Conservation (phyloP, 2,888 invertebrate genomes). For the Agrenia bidenticulata region DNA sequence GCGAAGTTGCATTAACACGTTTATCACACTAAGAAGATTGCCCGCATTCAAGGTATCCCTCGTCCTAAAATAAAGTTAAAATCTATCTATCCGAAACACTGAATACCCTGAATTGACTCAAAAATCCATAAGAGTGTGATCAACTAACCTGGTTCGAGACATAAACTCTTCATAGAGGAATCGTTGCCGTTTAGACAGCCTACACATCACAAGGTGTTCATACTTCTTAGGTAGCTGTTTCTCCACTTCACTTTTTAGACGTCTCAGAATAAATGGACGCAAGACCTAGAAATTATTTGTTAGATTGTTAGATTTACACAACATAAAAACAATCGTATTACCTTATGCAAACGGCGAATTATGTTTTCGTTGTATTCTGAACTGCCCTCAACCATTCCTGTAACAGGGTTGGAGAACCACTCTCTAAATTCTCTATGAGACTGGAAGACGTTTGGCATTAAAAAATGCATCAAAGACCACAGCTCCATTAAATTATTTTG, state of each 20-base stretch:
- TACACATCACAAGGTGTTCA: constrained; percentile 91
- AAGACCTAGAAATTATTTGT: constrained; percentile 65
- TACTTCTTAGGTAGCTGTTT: constrained; percentile 96
- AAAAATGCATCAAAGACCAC: constrained; percentile 97
- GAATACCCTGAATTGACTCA: no score
- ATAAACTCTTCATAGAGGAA: constrained; percentile 99
- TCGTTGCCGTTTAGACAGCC: constrained; percentile 91
- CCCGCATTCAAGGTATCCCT: constrained; percentile 89
- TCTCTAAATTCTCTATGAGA: constrained; percentile 95
- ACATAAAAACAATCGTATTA: no score
- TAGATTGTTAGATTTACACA: no score
- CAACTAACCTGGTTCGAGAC: constrained; percentile 84
- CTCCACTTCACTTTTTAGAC: constrained; percentile 92
- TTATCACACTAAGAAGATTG: constrained; percentile 91
- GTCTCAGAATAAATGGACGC: constrained; percentile 86
- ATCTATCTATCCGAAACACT: no score
- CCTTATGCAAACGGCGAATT: constrained; percentile 86
- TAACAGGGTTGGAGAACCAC: constrained; percentile 97
- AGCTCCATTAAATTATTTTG: constrained; percentile 96
- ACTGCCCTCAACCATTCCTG: constrained; percentile 92
- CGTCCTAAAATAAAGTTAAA: constrained; percentile 66
- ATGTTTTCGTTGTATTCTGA: constrained; percentile 87
- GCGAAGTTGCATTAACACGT: constrained; percentile 93
- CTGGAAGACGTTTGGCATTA: constrained; percentile 96
- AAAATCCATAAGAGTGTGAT: background rate